phyloP scores from a whole-genome alignment of 23 tunicate genomes.

The Diplosoma virens region DNA sequence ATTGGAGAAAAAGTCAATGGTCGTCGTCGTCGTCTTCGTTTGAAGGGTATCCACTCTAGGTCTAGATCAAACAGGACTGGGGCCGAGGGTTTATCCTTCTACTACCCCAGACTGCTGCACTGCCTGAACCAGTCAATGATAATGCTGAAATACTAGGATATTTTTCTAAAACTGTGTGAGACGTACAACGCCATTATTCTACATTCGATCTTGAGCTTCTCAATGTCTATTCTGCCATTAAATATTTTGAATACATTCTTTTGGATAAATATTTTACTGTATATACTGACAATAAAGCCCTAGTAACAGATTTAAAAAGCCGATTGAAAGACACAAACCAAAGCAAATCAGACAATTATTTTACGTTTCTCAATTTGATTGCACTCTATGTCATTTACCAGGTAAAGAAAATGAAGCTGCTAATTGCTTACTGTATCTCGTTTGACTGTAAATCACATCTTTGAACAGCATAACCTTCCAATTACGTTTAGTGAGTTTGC shows the following conservation, averaged over 20 bases:
- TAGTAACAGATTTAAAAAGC: not conserved
- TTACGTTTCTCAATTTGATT: not conserved
- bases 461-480: too few relatives aligned
- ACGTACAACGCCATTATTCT: constrained; percentile 17
- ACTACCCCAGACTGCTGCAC: too few relatives aligned
- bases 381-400: not conserved
- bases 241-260: constrained; percentile 19
- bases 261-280: constrained; percentile 12
- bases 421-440: too few relatives aligned
- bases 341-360: not conserved
- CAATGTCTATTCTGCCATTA: constrained; percentile 11
- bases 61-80: too few relatives aligned
- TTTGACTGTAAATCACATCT: too few relatives aligned
- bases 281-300: constrained; percentile 17
- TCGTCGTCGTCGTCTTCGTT: too few relatives aligned
- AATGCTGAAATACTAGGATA: constrained; percentile 13
- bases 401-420: constrained; percentile 1
- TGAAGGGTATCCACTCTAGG: too few relatives aligned
- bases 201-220: constrained; percentile 35
- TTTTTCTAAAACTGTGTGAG: constrained; percentile 23
- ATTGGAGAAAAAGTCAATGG: constrained; percentile 47
- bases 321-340: not conserved
- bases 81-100: too few relatives aligned
- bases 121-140: constrained; percentile 4
- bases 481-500: too few relatives aligned